Evolutionary conservation across 2,113 vertebrate genomes (phyloP), one percentile per base, ranked within the genome.

Genomic region (Lepisosteus osseus): DNA sequence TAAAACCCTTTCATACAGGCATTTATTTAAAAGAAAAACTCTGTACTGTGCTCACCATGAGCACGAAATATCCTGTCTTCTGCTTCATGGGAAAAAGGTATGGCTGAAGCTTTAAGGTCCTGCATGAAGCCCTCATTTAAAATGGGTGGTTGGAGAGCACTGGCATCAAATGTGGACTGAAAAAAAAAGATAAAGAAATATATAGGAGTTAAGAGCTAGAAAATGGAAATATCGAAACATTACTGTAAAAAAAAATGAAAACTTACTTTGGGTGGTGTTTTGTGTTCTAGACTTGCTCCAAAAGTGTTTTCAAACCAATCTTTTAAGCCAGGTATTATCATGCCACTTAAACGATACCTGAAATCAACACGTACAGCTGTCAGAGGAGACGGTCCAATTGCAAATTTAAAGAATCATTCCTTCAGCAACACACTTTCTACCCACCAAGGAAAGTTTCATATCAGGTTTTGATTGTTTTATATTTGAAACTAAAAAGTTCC

Each of bases 341-440:
- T 83, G 75, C 97, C 97, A 90, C 97, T 95, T 82, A 99, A 88
- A 79, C 90, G 93, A 83, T 99, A 99, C 88, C 97, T 99, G 78
- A 9, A 77, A 72, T 54, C 12, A 61, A 40, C 5, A 44, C 61
- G 61, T 69, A 62, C 47, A 51, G 5, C 9, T 9, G 9, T 9
- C 47, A 51, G 47, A 51, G 47, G 5, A 51, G 47, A 51, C 29
- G 29, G 47, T 9, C 47, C 9, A 9, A 51, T 51, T 51, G 5
- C 47, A 5, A 5, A 51, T 2, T 51, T 6, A 51, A 51, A 51
- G 47, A 51, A 6, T 51, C 47, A 51, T 51, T 51, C 5, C 1
- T 51, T 51, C 5, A 9, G 47, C 47, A 51, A 51, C 5, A 51
- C 9, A 9, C 9, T 51, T 6, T 51, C 47, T 9, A 51, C 5